Evolutionary conservation across 1,140 invertebrate genomes (phyloP).

Genomic region (Drosophila eugracilis): DNA sequence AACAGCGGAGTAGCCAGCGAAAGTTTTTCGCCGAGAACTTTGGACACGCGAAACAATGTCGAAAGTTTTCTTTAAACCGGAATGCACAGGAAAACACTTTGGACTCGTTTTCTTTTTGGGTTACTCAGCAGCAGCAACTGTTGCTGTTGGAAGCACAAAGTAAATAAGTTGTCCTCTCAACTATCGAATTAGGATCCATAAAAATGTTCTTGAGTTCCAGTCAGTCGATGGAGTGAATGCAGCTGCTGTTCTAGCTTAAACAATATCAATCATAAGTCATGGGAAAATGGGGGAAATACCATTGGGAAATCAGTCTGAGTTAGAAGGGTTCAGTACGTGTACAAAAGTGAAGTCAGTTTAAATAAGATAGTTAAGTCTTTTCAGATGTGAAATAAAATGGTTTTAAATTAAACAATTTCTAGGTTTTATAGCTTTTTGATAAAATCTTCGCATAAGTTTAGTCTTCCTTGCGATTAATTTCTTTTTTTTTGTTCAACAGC

Average conservation of each 20-base stretch:
- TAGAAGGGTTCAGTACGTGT: neutral
- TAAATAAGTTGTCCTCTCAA: constrained; percentile 5
- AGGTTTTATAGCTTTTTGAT: no score
- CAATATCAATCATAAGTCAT: constrained; percentile 9
- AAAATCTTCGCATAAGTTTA: no score
- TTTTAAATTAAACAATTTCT: no score
- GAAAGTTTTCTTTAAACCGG: constrained; percentile 40
- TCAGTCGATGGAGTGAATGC: constrained; percentile 19
- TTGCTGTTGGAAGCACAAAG: constrained; percentile 6
- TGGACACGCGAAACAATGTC: constrained; percentile 58
- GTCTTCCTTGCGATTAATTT: no score
- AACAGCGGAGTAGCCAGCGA: constrained; percentile 58
- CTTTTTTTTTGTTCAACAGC: no score
- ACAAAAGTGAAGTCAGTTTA: no score
- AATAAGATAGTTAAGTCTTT: no score
- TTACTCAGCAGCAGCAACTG: constrained; percentile 23
- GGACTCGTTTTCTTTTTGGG: constrained; percentile 15
- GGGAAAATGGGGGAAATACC: neutral
- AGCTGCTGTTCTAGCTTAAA: constrained; percentile 18
- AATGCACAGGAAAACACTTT: constrained; percentile 50
- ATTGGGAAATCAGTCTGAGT: neutral
- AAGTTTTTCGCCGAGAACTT: constrained; percentile 40
- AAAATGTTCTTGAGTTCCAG: constrained; percentile 60
- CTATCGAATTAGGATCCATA: constrained; percentile 69
- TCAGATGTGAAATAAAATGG: no score